Evolutionary conservation across 2,797 vertebrate genomes (phyloP).

Genomic region (Arrhamphus sclerolepis): DNA sequence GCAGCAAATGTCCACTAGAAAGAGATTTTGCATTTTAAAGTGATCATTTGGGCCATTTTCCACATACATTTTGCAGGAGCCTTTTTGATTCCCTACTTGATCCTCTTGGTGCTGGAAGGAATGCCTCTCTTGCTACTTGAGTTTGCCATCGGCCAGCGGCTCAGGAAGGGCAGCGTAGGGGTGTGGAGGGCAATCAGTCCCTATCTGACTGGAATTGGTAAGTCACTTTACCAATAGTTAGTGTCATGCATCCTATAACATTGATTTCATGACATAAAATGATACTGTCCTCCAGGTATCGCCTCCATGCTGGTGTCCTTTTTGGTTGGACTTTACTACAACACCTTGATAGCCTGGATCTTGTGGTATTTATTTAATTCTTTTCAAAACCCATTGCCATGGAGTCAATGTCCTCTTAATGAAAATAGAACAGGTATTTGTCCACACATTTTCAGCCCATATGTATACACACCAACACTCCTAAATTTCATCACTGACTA

Average conservation of each 20-base stretch:
- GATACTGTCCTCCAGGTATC: conserved; percentile 79
- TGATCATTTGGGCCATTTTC: too few species aligned
- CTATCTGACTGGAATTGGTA: conserved; percentile 89
- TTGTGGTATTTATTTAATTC: conserved; percentile 99
- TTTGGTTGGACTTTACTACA: conserved; percentile 90
- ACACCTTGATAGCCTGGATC: conserved; percentile 92
- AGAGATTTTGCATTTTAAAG: too few species aligned
- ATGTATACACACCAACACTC: background rate
- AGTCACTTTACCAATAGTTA: conserved; percentile 27
- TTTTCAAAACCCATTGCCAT: conserved; percentile 92
- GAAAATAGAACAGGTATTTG: conserved; percentile 83
- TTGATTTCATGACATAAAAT: background rate
- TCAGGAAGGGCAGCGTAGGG: conserved; percentile 89
- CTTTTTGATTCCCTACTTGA: conserved; percentile 95
- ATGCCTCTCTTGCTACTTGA: conserved; percentile 90
- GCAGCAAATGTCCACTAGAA: too few species aligned
- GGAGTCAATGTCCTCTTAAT: conserved; percentile 85
- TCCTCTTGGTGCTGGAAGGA: conserved; percentile 92
- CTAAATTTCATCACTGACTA: background rate
- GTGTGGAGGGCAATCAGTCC: conserved; percentile 88
- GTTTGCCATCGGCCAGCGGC: conserved; percentile 94
- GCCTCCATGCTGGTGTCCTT: conserved; percentile 90
- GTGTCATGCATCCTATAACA: background rate
- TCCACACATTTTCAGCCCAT: background rate
- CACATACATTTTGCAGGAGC: conserved; percentile 81